Base-by-base conservation (phyloP, 2,797 vertebrate species). In the Muscicapa comitata region DNA sequence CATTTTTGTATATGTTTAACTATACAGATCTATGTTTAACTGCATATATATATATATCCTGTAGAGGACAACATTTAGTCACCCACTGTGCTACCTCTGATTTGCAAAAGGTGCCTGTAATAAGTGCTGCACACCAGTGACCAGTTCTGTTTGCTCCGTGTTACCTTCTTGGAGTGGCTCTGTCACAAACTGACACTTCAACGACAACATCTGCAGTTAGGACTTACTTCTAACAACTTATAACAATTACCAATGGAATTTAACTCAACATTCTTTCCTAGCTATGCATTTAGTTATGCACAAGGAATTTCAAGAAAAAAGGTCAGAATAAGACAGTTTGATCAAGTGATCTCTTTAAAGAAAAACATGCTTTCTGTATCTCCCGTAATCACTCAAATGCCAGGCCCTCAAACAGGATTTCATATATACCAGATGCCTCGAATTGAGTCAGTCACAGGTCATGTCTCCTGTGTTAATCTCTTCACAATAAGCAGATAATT, bases 401-500 rank as follows among this genome's bases (percentile, higher is more conserved):
- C 61, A 87, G 81, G 94, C 58, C 74, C 86, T 90, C 89, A 59
- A 86, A 88, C 58, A 91, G 65, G 48, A 84, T 89, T 93, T 94
- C 84, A 84, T 93, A 96, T 88, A 83, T 28, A 96, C 93, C 91
- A 94, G 92, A 97, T 88, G 88, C 71, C 77, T 95, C 92, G 62
- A 95, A 87, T 14, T 74, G 79, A 95, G 84, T 77, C 75, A 91
- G 90, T 96, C 90, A 96, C 88, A 81, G 94, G 93, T 86, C 88
- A 84, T 21, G 79, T 96, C 96, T 97, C 94, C 71, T 68, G 90
- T 93, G 88, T 89, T 96, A 95, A 97, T 96, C 90, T 95, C 91
- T 66, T 95, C 92, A 97, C 94, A 96, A 95, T 86, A 96, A 97
- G 95, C 61, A 96, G 88, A 93, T 88, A 93, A 97, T 93, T 88